Conservation (phyloP, 2,113 vertebrate species). For the Tupaia tana region DNA sequence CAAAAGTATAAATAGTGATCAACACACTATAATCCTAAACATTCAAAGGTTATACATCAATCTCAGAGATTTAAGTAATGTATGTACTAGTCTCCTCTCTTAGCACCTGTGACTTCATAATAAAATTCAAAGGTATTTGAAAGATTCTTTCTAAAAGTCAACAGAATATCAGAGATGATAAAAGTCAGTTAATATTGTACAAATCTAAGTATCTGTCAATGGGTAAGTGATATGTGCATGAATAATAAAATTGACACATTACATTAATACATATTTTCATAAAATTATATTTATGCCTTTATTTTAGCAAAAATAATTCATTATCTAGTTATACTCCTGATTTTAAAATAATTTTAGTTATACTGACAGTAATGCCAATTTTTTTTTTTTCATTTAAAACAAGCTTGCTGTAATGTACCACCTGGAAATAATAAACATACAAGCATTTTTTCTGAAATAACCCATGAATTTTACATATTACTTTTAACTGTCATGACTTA, state of each 20-base stretch:
- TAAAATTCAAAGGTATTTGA: neutral
- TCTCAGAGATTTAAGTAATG: neutral
- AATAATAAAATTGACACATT: neutral
- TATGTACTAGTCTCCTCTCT: neutral
- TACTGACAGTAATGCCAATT: neutral
- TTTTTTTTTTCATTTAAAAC: neutral
- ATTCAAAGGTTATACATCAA: neutral
- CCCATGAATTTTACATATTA: neutral
- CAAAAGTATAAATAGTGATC: neutral
- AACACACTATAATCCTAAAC: neutral
- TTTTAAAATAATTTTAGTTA: neutral
- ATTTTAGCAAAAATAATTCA: neutral
- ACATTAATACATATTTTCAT: neutral
- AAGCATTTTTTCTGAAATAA: slow-evolving; percentile 8
- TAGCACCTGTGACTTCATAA: neutral
- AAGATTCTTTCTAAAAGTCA: neutral
- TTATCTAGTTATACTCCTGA: neutral
- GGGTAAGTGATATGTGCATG: too few species aligned
- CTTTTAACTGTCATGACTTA: neutral
- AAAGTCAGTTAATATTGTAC: neutral
- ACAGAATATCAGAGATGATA: neutral
- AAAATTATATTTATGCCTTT: neutral
- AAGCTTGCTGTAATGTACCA: neutral
- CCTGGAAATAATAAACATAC: neutral
- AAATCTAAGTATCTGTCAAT: neutral